These are phyloP conservation scores for Zosterops japonicus DNA, from an alignment of 2,113 vertebrate species.

Conservation along the genomic window DNA sequence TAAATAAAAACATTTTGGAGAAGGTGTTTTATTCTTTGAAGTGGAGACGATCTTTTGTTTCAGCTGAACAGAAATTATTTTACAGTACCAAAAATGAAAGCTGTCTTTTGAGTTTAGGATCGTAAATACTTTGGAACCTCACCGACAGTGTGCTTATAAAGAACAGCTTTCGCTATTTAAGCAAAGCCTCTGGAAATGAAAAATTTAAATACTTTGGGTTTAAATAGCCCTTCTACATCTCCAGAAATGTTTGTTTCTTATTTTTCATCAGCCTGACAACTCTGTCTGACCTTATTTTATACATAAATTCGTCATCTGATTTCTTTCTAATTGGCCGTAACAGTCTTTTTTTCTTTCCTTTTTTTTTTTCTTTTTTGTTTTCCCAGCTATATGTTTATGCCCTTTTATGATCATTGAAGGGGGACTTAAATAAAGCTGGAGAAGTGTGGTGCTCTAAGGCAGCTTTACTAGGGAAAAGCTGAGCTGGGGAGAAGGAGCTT, in stretches of 20 bases:
- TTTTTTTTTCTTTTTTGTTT: neutral
- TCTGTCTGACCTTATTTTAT: neutral
- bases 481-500: neutral
- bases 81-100: neutral
- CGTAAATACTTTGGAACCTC: neutral
- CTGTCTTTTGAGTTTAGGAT: neutral
- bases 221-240: neutral
- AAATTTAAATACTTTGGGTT: neutral
- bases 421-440: constrained; percentile 6
- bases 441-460: neutral
- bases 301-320: neutral
- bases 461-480: constrained; percentile 17
- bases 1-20: neutral
- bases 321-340: neutral
- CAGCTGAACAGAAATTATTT: neutral
- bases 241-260: neutral
- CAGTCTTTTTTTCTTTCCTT: neutral
- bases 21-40: neutral
- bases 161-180: neutral
- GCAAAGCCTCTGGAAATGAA: constrained; percentile 1
- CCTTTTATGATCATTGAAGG: constrained; percentile 8
- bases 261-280: neutral
- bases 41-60: neutral
- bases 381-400: neutral
- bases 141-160: neutral